Base-by-base conservation (phyloP, 2,113 vertebrate species). In the Nothobranchius kuhntae region DNA sequence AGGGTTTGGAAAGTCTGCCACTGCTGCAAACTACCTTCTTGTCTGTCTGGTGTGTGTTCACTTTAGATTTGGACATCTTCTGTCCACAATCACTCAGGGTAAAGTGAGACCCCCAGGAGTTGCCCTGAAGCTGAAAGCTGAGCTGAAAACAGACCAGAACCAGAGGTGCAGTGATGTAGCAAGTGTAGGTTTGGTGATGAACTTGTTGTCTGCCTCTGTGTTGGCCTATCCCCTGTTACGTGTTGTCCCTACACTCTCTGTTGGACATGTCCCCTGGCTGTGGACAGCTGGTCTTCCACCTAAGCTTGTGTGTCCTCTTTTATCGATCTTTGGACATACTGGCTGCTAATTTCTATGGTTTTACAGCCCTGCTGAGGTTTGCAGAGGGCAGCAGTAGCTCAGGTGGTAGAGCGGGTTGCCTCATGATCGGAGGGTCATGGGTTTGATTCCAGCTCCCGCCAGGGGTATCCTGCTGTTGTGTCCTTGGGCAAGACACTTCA, bases 241-340 rank as follows among this genome's bases (percentile, higher is more conserved):
- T 0, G 71, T 95, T 76, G 94, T 95, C 17, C 86, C 66, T 38
- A 40, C 7, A 0, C 93, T 96, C 0, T 93, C 60, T 45, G 21
- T 80, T 0, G 93, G 94, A 3, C 95, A 95, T 0, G 92, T 95
- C 44, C 92, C 95, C 55, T 96, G 95, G 95, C 89, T 97, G 55
- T 96, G 94, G 95, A 93, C 92, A 3, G 94, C 94, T 13, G 94
- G 47, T 91, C 69, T 95, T 88, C 74, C 95, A 97, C 87, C 51
- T 94, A 0, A 92, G 80, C 7, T 67, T 94, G 73, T 95, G 93
- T 52, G 7, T 96, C 56, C 51, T 94, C 21, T 91, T 87, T 11
- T 97, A 91, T 75, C 90, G 95, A 42, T 83, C 85, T 0, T 87
- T 93, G 90, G 93, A 95, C 55, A 83, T 72, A 0, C 81, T 94